Conservation (phyloP, 1,140 invertebrate genomes). For the Brachionus rubens region DNA sequence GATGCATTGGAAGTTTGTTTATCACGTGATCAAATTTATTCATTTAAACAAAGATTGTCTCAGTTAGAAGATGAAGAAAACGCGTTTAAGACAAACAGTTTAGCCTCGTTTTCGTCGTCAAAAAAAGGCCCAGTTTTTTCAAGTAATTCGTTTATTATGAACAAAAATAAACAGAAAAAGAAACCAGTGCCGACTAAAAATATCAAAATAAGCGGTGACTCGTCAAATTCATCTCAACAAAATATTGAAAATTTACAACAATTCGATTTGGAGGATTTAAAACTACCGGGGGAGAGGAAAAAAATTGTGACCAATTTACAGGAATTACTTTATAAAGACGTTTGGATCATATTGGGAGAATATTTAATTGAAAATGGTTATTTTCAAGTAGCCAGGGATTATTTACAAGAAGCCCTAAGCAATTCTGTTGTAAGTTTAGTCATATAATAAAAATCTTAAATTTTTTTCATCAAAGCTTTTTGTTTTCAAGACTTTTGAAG, state of each 20-base stretch:
- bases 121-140: constrained; percentile 29
- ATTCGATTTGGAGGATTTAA: constrained; percentile 9
- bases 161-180: constrained; percentile 1
- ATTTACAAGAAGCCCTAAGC: constrained; percentile 27
- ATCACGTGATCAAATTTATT: constrained; percentile 12
- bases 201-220: constrained; percentile 1
- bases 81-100: neutral
- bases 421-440: neutral
- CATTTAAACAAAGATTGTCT: neutral
- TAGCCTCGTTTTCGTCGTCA: neutral
- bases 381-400: constrained; percentile 36
- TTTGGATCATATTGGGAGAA: constrained; percentile 34
- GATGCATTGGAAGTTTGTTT: neutral
- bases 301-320: constrained; percentile 20
- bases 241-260: neutral
- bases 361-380: constrained; percentile 24
- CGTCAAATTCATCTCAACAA: neutral
- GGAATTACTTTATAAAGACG: constrained; percentile 16
- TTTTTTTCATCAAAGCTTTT: neutral
- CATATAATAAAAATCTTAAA: neutral
- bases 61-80: constrained; percentile 36
- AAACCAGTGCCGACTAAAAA: constrained; percentile 7
- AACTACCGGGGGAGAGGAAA: constrained; percentile 15
- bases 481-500: constrained; percentile 23
- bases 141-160: neutral